These are phyloP conservation scores for Menidia beryllina DNA, from an alignment of 2,113 vertebrate genomes.

Conservation along the genomic window DNA sequence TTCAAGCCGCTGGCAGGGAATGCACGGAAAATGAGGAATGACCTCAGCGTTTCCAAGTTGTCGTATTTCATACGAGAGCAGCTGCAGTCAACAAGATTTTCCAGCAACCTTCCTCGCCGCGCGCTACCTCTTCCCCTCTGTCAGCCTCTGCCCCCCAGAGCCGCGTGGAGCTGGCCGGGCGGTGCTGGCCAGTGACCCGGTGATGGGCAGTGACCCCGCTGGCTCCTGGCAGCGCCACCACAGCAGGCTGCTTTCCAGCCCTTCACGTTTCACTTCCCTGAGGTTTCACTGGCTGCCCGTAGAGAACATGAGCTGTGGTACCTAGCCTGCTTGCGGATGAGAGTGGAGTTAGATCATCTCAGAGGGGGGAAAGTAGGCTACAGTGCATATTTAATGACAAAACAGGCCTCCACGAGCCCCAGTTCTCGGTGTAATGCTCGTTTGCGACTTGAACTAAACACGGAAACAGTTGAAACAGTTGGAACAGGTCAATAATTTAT, in stretches of 20 bases:
- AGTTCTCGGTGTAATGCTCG: constrained; percentile 15
- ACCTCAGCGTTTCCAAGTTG: constrained; percentile 56
- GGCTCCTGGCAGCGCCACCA: constrained; percentile 15
- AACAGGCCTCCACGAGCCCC: constrained; percentile 32
- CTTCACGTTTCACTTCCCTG: constrained; percentile 17
- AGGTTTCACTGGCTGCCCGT: constrained; percentile 36
- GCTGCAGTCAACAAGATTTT: constrained; percentile 14
- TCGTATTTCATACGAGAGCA: constrained; percentile 58
- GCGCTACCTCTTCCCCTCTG: constrained; percentile 9
- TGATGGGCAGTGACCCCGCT: not conserved
- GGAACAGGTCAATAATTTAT: constrained; percentile 45
- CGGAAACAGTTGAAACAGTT: constrained; percentile 47
- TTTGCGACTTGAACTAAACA: constrained; percentile 32
- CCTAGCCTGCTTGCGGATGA: constrained; percentile 32
- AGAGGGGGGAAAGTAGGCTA: constrained; percentile 43
- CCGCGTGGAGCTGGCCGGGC: not conserved
- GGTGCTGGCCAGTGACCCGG: constrained; percentile 2
- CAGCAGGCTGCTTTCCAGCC: constrained; percentile 15
- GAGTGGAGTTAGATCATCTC: constrained; percentile 22
- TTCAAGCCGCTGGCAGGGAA: constrained; percentile 42
- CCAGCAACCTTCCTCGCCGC: constrained; percentile 2
- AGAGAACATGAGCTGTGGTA: constrained; percentile 15
- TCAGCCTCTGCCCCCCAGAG: not conserved
- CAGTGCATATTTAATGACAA: constrained; percentile 61
- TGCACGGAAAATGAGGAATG: constrained; percentile 33